A percentile compares a stretch with the other conserved stretches of the same genome.
Conservation (phyloP, 2,888 invertebrate genomes). For the Copidosoma aretas region DNA sequence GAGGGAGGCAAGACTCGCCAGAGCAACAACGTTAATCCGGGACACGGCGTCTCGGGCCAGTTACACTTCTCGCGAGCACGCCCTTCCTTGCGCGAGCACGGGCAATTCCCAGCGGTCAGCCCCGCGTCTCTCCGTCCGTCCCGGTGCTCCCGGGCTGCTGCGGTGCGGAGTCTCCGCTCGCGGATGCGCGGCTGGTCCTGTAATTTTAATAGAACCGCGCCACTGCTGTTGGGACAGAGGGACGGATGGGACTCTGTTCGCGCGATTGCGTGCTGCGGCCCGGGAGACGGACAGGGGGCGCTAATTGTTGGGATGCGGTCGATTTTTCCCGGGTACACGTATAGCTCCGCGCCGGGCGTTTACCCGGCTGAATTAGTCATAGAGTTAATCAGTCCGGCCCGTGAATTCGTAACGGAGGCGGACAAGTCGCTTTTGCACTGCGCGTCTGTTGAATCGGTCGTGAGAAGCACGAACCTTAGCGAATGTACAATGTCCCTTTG, state of each 20-base stretch:
- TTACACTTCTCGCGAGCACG: conserved; percentile 47
- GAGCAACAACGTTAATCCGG: conserved; percentile 61
- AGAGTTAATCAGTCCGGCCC: no score
- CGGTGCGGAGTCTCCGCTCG: not conserved
- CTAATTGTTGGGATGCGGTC: not conserved
- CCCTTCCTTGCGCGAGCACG: conserved; percentile 45
- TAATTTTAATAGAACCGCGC: conserved; percentile 58
- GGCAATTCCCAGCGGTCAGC: conserved; percentile 58
- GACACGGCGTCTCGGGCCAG: conserved; percentile 44
- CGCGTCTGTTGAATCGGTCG: no score
- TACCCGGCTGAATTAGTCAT: no score
- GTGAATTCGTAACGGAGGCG: no score
- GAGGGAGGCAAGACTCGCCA: conserved; percentile 50
- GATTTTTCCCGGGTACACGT: not conserved
- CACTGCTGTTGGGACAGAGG: conserved; percentile 40
- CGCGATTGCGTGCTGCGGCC: no score
- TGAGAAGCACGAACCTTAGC: no score
- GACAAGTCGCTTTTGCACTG: no score
- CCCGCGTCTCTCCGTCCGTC: conserved; percentile 47
- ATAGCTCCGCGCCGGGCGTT: no score
- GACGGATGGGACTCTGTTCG: conserved; percentile 38
- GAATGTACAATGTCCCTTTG: no score
- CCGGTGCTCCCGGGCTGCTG: not conserved
- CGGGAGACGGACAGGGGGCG: not conserved
- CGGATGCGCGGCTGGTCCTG: conserved; percentile 53